Evolutionary conservation across 1,140 invertebrate species (phyloP).

Genomic region (Bradynema listronoti): DNA sequence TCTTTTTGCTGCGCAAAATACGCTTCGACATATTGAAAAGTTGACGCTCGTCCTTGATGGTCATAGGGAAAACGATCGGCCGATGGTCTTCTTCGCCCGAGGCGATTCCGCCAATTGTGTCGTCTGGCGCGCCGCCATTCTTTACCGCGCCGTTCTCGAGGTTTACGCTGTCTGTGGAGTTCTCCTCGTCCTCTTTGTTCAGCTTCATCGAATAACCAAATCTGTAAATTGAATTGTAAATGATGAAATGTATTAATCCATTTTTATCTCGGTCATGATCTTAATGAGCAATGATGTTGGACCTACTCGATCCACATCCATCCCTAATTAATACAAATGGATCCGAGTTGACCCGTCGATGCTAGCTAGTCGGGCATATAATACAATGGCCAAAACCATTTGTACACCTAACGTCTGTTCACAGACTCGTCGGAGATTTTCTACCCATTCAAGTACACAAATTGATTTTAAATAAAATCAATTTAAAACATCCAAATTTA

Average conservation of each 20-base stretch:
- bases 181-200: conserved; percentile 23
- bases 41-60: conserved; percentile 6
- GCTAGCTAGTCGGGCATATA: no score
- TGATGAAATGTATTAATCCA: no score
- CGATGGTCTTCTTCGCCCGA: not conserved
- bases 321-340: no score
- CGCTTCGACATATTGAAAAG: not conserved
- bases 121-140: not conserved
- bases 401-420: no score
- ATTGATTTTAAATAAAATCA: not conserved
- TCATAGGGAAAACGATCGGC: conserved; percentile 9
- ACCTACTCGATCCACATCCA: no score
- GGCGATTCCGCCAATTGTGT: not conserved
- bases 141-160: conserved; percentile 18
- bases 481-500: conserved; percentile 15
- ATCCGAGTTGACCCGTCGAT: no score
- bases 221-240: no score
- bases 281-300: no score
- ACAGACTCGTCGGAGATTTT: no score
- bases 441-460: no score
- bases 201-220: conserved; percentile 17
- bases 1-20: conserved; percentile 21
- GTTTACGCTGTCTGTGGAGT: conserved; percentile 19
- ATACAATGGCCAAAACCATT: no score
- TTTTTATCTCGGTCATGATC: no score